Evolutionary conservation across 2,888 invertebrate species (phyloP), one percentile per base, ranked within the genome.

Genomic region (Uloborus plumipes): DNA sequence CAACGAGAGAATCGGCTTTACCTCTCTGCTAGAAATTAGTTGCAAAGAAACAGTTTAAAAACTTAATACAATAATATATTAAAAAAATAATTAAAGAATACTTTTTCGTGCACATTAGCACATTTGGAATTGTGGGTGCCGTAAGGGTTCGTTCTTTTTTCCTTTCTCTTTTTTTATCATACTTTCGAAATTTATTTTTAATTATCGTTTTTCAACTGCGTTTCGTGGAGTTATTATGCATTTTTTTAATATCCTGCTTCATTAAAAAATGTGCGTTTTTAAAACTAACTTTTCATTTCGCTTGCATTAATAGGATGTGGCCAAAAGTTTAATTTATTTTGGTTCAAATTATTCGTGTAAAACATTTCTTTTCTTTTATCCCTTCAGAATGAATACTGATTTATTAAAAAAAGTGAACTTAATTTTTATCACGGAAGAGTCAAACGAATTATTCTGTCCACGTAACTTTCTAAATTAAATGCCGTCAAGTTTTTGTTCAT

Each of bases 21-120:
- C 39, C 39, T 39, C 39, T 39, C 39, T 39, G 39, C 39, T 39
- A 39, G 61, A 81, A 81, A 81, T 81, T 81, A 81, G 81, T 81
- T 66, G 81, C 74, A 81, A 81, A 76, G 81, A 81, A 81, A 81
- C 81, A 81, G 81, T 81, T 81, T 81, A 81, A 81, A 81, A 81
- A 81, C 81, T 81, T 81, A 81, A 75, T 81, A 81, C 71, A 81
- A 81, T 81, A 81, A 81, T 75, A 81, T 74, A 74, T 73, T 61
- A 71, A 79, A 78, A 80, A 80, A 80, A 73, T 80, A 80, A 80
- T 79, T 73, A 79, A 79, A 79, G 70, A 78, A 73, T 47, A 58
- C 39, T 53, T 80, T 74, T 74, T n/a, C 80, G 74, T 80, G 79
- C 71, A 18, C 66, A 59, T 72, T 72, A 61, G 66, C 50, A 66